Evolutionary conservation across 2,888 invertebrate species (phyloP), one percentile per base, ranked within the genome.

Genomic region (Acrocyrtus sp.): DNA sequence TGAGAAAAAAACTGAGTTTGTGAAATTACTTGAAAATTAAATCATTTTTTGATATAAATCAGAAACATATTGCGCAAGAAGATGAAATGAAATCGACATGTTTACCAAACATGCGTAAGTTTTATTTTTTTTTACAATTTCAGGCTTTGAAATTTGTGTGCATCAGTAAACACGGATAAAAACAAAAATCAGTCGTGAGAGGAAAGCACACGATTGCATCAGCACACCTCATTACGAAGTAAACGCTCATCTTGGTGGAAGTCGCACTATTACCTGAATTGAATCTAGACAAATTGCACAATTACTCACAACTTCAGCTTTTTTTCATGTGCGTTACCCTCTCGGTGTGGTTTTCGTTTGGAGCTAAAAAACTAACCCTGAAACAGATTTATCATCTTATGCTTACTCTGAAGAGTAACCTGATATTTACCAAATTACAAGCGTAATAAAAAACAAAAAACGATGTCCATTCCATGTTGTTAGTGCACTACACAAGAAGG

Each of bases 241-340:
- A 41, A n/a, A 41, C 15, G 15, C 15, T 41, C 8, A 15, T 41
- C 17, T 41, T 2, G n/a, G n/a, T n/a, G n/a, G n/a, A n/a, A n/a
- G n/a, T n/a, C n/a, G n/a, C n/a, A n/a, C n/a, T n/a, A n/a, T n/a
- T 39, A 39, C n/a, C 15, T 19, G 15, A 26, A 58, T 17, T n/a
- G 41, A 26, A 58, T 43, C 45, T 22, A 53, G 63, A 63, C 53
- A 63, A 63, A 63, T 63, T 54, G 53, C 51, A 41, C 50, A 19
- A 58, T n/a, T 39, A 54, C 34, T 54, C 39, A 34, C 39, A 4
- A 5, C 26, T 47, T 50, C 50, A 50, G 1, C 12, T 5, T 48
- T 48, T 48, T 48, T 15, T 21, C 1, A 22, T 22, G 8, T 17
- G 19, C 21, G 17, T 47, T 29, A 17, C 2, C 10, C 19, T 2